Evolutionary conservation across 2,888 invertebrate genomes (phyloP), one percentile per base, ranked within the genome.

Genomic region (Sarcophaga carnaria): DNA sequence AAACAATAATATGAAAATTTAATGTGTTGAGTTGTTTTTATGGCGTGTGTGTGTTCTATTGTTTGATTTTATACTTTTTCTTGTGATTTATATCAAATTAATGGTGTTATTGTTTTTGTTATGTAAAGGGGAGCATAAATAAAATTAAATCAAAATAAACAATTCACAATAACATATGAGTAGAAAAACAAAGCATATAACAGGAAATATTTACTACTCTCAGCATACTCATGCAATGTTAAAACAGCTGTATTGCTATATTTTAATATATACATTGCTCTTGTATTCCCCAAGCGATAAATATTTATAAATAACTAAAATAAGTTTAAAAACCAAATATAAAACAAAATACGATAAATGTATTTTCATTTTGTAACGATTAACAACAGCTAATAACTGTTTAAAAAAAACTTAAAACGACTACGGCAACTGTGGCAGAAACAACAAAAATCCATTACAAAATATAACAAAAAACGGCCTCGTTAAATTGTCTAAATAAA

Each of bases 401-500:
- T 4, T n/a, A 14, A 64, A 37, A 64, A 37, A 63, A 70, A 45
- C 22, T 10, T 69, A 63, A 17, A 64, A 67, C 11, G 45, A 77
- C 12, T 3, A 54, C 54, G 17, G 17, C 54, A 17, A 54, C 54
- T 4, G 14, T 54, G 4, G 3, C 62, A 82, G 12, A 47, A 82
- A 62, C 67, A 37, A 47, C 12, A 22, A 69, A n/a, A 76, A 49
- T 22, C 27, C 47, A 64, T 37, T 37, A 74, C 20, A 72, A n/a
- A 71, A 75, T 54, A 76, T 54, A 64, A 64, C 37, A 75, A 78
- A 64, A 54, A 74, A 80, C 80, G 78, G 75, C 83, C 75, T 86
- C 86, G 75, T 70, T 79, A 8, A 71, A 22, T 66, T 67, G 80
- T 83, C 75, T 81, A 87, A 83, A 83, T 80, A 80, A 87, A 75